A percentile compares a stretch with the other conserved stretches of the same genome.
phyloP scores from a whole-genome alignment of 1,140 invertebrate genomes.

The Drosophila sulfurigaster region DNA sequence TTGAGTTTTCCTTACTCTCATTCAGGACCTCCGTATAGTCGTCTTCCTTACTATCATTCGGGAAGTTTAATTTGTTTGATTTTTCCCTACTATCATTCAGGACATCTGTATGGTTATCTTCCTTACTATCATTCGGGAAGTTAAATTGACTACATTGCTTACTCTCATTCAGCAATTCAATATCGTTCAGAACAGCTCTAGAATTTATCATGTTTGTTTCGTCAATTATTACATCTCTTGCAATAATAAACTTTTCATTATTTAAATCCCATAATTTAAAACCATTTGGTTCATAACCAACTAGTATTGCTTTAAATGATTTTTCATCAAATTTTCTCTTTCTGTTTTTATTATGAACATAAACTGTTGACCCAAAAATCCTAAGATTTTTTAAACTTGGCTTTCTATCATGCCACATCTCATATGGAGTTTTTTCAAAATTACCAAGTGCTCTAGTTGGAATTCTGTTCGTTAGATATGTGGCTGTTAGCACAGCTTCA shows the following conservation, averaged over 20 bases:
- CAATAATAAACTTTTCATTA: not conserved
- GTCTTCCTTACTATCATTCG: constrained; percentile 1
- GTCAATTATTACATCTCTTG: constrained; percentile 4
- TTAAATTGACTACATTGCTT: not conserved
- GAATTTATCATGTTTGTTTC: constrained; percentile 8
- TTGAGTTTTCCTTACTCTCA: too few species aligned
- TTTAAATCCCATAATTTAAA: constrained; percentile 54
- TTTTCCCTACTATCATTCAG: not conserved
- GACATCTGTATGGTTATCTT: not conserved
- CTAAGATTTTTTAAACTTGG: too few species aligned
- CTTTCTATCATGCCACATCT: too few species aligned
- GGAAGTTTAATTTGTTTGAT: not conserved
- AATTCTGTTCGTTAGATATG: too few species aligned
- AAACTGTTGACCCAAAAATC: too few species aligned
- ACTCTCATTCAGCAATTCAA: not conserved
- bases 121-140: not conserved
- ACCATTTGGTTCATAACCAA: not conserved
- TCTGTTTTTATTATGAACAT: too few species aligned
- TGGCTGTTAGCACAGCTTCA: too few species aligned
- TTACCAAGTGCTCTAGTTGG: too few species aligned
- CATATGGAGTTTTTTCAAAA: too few species aligned
- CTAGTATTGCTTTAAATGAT: too few species aligned
- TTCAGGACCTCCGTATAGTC: too few species aligned
- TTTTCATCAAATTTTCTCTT: too few species aligned
- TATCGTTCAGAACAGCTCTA: not conserved